These are phyloP conservation scores for Nannobrachium achirus DNA, from an alignment of 2,113 vertebrate species.

Conservation along the genomic window DNA sequence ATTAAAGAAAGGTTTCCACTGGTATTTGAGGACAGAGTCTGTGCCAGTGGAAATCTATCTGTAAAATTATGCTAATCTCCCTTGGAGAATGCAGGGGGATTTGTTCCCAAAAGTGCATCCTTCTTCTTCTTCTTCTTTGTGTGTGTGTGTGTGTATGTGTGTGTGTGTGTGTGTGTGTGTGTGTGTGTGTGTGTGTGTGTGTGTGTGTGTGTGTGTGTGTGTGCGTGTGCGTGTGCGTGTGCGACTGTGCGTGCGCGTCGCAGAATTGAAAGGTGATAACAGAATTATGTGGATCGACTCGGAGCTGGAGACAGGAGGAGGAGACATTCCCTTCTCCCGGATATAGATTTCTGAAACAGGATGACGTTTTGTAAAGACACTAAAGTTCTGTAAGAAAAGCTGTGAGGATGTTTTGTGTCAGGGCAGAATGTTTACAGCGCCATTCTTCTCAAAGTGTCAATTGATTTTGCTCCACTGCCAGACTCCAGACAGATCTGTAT, in stretches of 20 bases:
- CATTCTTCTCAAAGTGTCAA: constrained; percentile 50
- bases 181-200: too few species aligned
- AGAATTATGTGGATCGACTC: constrained; percentile 26
- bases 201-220: too few species aligned
- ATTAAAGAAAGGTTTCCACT: constrained; percentile 23
- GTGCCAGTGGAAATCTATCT: constrained; percentile 59
- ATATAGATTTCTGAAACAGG: constrained; percentile 51
- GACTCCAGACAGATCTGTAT: constrained; percentile 53
- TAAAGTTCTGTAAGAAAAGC: constrained; percentile 42
- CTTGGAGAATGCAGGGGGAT: constrained; percentile 25
- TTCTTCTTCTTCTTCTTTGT: too few species aligned
- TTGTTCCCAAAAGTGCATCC: constrained; percentile 1
- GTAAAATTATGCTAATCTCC: constrained; percentile 71
- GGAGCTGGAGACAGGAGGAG: constrained; percentile 6
- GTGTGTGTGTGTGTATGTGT: too few species aligned
- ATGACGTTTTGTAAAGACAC: constrained; percentile 50
- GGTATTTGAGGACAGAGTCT: constrained; percentile 63
- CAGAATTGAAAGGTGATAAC: constrained; percentile 33
- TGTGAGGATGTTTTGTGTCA: constrained; percentile 53
- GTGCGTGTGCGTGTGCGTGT: too few species aligned
- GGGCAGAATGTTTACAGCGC: constrained; percentile 46
- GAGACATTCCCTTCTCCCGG: constrained; percentile 35
- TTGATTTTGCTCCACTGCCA: constrained; percentile 51
- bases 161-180: too few species aligned
- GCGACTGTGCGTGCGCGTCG: neutral